phyloP scores from a whole-genome alignment of 2,797 vertebrate genomes.

The Helarctos malayanus region DNA sequence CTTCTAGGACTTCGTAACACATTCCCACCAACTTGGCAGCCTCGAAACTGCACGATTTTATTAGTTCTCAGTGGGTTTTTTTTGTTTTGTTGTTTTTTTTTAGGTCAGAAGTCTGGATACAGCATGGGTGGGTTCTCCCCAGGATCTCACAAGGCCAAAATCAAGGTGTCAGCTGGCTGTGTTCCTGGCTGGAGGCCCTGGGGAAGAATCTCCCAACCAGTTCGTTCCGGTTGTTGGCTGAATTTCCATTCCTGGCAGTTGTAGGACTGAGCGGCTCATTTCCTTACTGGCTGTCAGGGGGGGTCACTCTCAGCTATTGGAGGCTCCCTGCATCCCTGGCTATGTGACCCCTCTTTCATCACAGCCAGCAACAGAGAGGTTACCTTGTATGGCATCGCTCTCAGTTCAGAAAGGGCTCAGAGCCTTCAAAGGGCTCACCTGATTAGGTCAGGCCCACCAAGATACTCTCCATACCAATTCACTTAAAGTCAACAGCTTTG shows the following conservation, averaged over 20 bases:
- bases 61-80: background rate
- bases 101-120: background rate
- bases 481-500: background rate
- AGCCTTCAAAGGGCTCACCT: background rate
- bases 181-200: background rate
- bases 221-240: background rate
- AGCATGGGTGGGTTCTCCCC: background rate
- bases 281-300: no score
- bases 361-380: background rate
- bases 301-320: background rate
- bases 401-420: background rate
- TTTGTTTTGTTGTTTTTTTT: background rate
- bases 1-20: background rate
- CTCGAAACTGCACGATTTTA: background rate
- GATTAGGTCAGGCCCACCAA: background rate
- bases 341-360: background rate
- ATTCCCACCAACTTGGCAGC: background rate
- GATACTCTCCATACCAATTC: background rate
- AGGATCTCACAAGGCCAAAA: background rate
- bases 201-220: background rate
- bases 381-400: background rate
- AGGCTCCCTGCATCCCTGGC: background rate
- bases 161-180: background rate
- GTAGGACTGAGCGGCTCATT: background rate
- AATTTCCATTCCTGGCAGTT: background rate